Percentiles rank a stretch among this genome's conserved stretches.
Evolutionary conservation across 1,140 invertebrate genomes (phyloP).

Genomic region (Heliconius melpomene): DNA sequence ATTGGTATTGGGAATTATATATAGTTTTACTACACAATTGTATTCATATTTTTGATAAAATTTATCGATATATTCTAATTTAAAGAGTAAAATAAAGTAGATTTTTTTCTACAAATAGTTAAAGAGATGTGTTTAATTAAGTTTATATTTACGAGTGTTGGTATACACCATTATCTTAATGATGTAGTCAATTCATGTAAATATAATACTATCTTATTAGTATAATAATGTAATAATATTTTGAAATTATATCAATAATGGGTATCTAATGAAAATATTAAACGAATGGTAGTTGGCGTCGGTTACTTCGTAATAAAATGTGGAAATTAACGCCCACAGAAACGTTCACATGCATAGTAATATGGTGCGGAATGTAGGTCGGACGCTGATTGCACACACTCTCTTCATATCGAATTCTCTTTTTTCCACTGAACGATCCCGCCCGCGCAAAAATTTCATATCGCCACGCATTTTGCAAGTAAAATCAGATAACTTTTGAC

Average conservation of each 20-base stretch:
- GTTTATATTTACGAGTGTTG: background rate
- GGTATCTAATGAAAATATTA: constrained; percentile 18
- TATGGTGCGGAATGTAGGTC: constrained; percentile 70
- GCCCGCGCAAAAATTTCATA: constrained; percentile 76
- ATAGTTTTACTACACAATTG: no score
- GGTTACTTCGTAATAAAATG: constrained; percentile 38
- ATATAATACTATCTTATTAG: constrained; percentile 1
- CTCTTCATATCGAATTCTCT: constrained; percentile 77
- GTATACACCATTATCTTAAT: background rate
- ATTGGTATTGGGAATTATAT: no score
- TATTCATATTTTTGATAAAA: no score
- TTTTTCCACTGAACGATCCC: constrained; percentile 73
- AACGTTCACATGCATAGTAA: constrained; percentile 61
- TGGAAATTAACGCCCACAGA: constrained; percentile 48
- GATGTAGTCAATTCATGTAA: background rate
- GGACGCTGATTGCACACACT: constrained; percentile 72
- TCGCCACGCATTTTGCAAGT: constrained; percentile 77
- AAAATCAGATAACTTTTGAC: constrained; percentile 81
- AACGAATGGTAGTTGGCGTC: constrained; percentile 24
- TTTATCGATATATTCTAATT: no score
- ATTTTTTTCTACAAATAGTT: background rate
- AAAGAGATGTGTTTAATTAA: background rate
- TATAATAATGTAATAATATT: constrained; percentile 10
- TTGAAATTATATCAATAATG: constrained; percentile 13
- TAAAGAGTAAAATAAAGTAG: no score